phyloP scores from a whole-genome alignment of 2,888 invertebrate genomes.

The Margaritifera margaritifera region DNA sequence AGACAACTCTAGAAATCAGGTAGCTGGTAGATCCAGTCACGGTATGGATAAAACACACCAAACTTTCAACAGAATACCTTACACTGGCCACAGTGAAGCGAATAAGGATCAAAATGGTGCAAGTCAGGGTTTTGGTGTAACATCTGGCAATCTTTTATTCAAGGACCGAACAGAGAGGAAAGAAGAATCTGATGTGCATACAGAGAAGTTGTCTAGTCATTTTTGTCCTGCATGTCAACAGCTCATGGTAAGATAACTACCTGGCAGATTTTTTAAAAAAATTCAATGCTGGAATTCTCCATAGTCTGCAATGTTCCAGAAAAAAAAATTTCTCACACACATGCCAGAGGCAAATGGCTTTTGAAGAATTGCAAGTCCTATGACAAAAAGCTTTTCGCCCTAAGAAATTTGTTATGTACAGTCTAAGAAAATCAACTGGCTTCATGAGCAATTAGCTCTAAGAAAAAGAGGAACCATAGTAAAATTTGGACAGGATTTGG shows the following conservation, averaged over 20 bases:
- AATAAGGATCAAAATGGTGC: constrained; percentile 2
- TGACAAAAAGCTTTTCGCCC: too few relatives aligned
- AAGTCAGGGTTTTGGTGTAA: background rate
- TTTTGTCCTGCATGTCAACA: constrained; percentile 45
- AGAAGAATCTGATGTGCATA: background rate
- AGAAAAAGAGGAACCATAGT: too few relatives aligned
- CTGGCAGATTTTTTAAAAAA: too few relatives aligned
- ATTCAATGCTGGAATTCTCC: too few relatives aligned
- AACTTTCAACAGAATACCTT: background rate
- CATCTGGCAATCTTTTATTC: background rate
- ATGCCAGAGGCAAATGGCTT: too few relatives aligned
- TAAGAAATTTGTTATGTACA: too few relatives aligned
- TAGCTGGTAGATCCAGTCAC: background rate
- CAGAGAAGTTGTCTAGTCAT: constrained; percentile 38
- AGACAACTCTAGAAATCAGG: background rate
- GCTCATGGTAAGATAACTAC: constrained; percentile 41
- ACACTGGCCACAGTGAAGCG: background rate
- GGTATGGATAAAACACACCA: background rate
- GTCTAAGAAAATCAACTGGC: too few relatives aligned
- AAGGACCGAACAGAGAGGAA: background rate
- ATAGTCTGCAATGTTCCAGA: too few relatives aligned
- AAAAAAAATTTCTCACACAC: too few relatives aligned
- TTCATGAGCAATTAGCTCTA: too few relatives aligned
- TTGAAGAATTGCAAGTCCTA: too few relatives aligned
- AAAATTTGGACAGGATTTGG: too few relatives aligned